Evolutionary conservation across 2,113 vertebrate species (phyloP).

Genomic region (Henicopernis longicauda): DNA sequence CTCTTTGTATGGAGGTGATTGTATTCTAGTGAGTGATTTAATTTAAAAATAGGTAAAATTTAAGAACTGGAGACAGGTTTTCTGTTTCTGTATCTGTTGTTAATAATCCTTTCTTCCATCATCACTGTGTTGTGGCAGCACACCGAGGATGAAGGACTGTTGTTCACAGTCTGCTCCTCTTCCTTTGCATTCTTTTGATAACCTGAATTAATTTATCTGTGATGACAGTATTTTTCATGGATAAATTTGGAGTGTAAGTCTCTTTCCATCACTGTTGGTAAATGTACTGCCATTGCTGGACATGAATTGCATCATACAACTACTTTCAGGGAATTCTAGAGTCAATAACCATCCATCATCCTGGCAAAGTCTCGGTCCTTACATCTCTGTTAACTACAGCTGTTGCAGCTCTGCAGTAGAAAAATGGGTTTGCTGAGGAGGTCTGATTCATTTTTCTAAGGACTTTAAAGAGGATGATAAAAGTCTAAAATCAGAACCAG

Average conservation of each 20-base stretch:
- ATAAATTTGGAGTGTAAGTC: not conserved
- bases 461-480: not conserved
- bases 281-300: not conserved
- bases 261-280: not conserved
- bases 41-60: not conserved
- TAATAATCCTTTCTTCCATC: not conserved
- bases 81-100: not conserved
- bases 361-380: not conserved
- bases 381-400: not conserved
- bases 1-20: not conserved
- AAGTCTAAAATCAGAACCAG: not conserved
- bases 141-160: not conserved
- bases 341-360: constrained; percentile 7
- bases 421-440: not conserved
- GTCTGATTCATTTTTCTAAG: not conserved
- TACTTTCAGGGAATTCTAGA: constrained; percentile 4
- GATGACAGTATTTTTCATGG: not conserved
- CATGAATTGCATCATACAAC: not conserved
- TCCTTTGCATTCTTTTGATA: not conserved
- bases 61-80: not conserved
- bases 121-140: not conserved
- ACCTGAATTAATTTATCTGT: not conserved
- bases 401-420: not conserved
- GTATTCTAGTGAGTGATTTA: not conserved
- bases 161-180: not conserved